A percentile compares a stretch with the other conserved stretches of the same genome.
Conservation (phyloP, 2,113 vertebrate genomes). For the Oncorhynchus gorbuscha region DNA sequence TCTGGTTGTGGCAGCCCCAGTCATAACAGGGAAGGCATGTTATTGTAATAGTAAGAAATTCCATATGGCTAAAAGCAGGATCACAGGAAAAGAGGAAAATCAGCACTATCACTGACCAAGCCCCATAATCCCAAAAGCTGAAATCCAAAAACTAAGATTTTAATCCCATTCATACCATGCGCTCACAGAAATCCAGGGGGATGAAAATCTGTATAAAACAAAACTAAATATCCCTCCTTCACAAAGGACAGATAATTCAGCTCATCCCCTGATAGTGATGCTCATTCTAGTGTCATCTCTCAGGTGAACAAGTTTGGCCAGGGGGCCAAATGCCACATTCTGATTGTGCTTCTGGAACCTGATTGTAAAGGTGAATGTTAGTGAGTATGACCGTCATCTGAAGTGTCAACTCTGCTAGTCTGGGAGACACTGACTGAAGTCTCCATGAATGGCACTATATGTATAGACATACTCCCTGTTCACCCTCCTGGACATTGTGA, state of each 20-base stretch:
- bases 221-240: not conserved
- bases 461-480: not conserved
- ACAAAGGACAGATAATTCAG: not conserved
- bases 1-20: not conserved
- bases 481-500: not conserved
- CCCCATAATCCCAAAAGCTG: not conserved
- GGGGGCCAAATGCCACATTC: not conserved
- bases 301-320: not conserved
- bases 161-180: not conserved
- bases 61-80: conserved; percentile 3
- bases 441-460: not conserved
- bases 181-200: not conserved
- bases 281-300: not conserved
- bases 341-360: not conserved
- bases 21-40: not conserved
- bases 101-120: conserved; percentile 1
- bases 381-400: not conserved
- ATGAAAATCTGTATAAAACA: not conserved
- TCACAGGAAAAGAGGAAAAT: conserved; percentile 1
- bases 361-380: not conserved
- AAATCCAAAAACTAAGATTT: not conserved
- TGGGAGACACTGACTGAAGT: not conserved
- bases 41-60: not conserved
- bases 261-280: not conserved
- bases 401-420: not conserved